Percentiles rank a stretch among this genome's conserved stretches.
Conservation (phyloP, 2,888 invertebrate genomes). For the Aphidius colemani region DNA sequence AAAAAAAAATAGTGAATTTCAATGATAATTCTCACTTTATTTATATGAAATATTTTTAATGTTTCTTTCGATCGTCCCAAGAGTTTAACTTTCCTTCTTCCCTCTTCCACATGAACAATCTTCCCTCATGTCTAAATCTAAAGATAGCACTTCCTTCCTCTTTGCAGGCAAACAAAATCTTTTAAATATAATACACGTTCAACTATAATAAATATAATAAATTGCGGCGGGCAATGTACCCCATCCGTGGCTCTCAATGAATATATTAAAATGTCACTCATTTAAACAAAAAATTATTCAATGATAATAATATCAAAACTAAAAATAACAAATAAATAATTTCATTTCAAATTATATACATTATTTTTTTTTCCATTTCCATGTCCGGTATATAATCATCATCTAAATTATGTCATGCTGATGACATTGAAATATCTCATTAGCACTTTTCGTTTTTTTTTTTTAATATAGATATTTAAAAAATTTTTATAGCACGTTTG, state of each 20-base stretch:
- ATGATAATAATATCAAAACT: neutral
- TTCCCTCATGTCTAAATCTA: slow-evolving; percentile 39
- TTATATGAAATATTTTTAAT: slow-evolving; percentile 16
- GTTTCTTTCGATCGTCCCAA: slow-evolving; percentile 6
- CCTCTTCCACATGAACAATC: slow-evolving; percentile 7
- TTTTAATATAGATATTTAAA: neutral
- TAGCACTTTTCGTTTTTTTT: slow-evolving; percentile 12
- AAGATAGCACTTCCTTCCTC: slow-evolving; percentile 56
- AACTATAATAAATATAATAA: too few relatives aligned
- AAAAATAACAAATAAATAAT: too few relatives aligned
- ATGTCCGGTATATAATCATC: too few relatives aligned
- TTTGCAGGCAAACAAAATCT: slow-evolving; percentile 40
- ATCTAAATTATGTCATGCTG: too few relatives aligned
- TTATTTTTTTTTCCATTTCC: neutral
- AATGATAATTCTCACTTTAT: slow-evolving; percentile 5
- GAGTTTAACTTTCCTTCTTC: slow-evolving; percentile 30
- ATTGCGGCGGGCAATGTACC: slow-evolving; percentile 20
- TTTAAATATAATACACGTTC: slow-evolving; percentile 40
- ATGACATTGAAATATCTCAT: neutral
- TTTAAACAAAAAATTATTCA: neutral
- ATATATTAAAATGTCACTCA: neutral
- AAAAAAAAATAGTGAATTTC: slow-evolving; percentile 5
- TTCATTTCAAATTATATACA: neutral
- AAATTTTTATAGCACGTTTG: slow-evolving; percentile 3
- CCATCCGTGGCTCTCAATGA: slow-evolving; percentile 25